Percentiles rank a stretch among this genome's conserved stretches.
Evolutionary conservation across 2,888 invertebrate species (phyloP).

Genomic region (Pinctada fucata): DNA sequence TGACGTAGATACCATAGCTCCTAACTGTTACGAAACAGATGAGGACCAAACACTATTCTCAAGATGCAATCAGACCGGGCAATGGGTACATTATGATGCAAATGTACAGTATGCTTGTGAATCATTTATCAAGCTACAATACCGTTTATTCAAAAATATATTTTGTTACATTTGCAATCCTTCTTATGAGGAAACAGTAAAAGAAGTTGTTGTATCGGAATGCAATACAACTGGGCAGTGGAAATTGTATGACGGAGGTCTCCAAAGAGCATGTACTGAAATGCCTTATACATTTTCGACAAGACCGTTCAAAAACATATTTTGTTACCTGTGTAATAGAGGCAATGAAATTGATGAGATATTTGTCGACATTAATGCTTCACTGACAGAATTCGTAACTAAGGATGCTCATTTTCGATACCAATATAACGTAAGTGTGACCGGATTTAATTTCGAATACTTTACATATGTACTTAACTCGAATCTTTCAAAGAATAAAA

Average conservation of each 20-base stretch:
- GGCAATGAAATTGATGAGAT: neutral
- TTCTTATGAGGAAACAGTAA: neutral
- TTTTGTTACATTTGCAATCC: conserved; percentile 12
- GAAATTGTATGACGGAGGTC: neutral
- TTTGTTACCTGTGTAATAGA: conserved; percentile 9
- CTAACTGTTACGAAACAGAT: neutral
- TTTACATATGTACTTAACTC: neutral
- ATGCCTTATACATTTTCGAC: neutral
- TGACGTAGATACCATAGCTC: neutral
- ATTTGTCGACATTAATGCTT: neutral
- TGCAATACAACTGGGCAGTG: conserved; percentile 2
- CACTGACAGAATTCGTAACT: neutral
- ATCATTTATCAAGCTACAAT: neutral
- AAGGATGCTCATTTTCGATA: neutral
- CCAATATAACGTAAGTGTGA: neutral
- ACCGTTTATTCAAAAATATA: conserved; percentile 5
- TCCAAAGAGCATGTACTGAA: neutral
- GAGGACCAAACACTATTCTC: neutral
- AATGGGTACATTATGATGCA: neutral
- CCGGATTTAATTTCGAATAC: neutral
- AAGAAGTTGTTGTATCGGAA: neutral
- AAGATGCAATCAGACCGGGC: neutral
- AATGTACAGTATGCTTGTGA: conserved; percentile 7
- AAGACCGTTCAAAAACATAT: conserved; percentile 11
- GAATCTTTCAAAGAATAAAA: neutral